Percentiles rank a stretch among this genome's conserved stretches.
Evolutionary conservation across 2,113 vertebrate genomes (phyloP).

Genomic region (Porphyrio hochstetteri): DNA sequence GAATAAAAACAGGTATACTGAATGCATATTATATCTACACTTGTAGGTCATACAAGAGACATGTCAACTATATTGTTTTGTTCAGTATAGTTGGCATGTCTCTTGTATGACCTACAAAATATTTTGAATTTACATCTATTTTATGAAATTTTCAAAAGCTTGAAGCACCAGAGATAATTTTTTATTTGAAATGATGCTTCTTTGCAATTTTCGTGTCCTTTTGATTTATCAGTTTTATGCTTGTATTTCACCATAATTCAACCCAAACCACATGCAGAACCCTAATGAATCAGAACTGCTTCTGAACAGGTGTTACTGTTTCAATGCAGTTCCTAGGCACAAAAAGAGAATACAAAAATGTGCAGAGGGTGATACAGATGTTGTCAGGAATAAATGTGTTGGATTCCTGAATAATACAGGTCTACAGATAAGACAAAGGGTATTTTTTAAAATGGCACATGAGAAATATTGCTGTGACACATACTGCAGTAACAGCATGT

Average conservation of each 20-base stretch:
- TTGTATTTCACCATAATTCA: background rate
- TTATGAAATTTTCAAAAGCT: background rate
- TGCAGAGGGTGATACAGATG: background rate
- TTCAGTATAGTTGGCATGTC: background rate
- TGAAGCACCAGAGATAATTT: background rate
- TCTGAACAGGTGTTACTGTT: background rate
- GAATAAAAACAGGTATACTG: too few species aligned
- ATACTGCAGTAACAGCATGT: background rate
- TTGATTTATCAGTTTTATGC: background rate
- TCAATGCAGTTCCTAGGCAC: background rate
- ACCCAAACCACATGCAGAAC: background rate
- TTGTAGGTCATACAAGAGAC: too few species aligned
- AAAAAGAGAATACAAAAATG: background rate
- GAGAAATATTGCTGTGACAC: background rate
- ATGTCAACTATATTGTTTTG: too few species aligned
- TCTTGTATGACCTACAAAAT: background rate
- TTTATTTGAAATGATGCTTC: background rate
- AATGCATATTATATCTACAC: too few species aligned
- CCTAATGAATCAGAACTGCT: background rate
- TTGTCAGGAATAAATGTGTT: background rate
- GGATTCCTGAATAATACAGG: background rate
- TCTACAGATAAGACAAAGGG: fast-evolving
- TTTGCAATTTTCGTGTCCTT: background rate
- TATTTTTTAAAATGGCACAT: background rate
- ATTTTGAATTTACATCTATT: background rate